Percentiles rank a stretch among this genome's conserved stretches.
Conservation (phyloP, 30 jellyfish, hydroid and myxozoan species). For the Thelohanellus kitauei region DNA sequence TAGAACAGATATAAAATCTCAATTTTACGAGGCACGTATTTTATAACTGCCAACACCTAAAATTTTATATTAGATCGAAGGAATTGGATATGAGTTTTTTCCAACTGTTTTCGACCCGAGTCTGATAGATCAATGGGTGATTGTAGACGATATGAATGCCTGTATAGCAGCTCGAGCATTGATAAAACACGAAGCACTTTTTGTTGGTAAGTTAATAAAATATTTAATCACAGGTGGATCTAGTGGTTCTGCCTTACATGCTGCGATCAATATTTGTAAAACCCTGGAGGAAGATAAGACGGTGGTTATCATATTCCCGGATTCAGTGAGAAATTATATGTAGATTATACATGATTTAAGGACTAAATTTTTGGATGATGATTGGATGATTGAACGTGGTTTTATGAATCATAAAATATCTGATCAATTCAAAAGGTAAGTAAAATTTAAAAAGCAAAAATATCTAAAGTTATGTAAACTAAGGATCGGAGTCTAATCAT, state of each 20-base stretch:
- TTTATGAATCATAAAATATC: too few relatives aligned
- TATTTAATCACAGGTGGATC: slow-evolving; percentile 77
- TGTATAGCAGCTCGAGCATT: slow-evolving; percentile 32
- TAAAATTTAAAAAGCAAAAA: too few relatives aligned
- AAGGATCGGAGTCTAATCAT: too few relatives aligned
- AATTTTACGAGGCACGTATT: slow-evolving; percentile 74
- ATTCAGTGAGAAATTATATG: slow-evolving; percentile 77
- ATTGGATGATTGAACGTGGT: slow-evolving; percentile 77
- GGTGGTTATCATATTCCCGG: slow-evolving; percentile 62
- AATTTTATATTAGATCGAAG: too few relatives aligned
- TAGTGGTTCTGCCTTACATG: slow-evolving; percentile 47
- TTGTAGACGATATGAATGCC: slow-evolving; percentile 39
- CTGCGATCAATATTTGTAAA: slow-evolving; percentile 49
- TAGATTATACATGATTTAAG: slow-evolving; percentile 21
- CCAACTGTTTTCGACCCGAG: slow-evolving; percentile 76
- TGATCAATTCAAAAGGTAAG: too few relatives aligned
- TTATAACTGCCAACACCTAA: too few relatives aligned
- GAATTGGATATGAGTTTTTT: slow-evolving; percentile 81
- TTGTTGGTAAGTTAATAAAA: too few relatives aligned
- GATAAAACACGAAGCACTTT: slow-evolving; percentile 48
- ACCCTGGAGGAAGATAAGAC: slow-evolving; percentile 36
- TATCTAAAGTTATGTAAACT: too few relatives aligned
- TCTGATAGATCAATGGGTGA: slow-evolving; percentile 51
- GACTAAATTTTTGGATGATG: slow-evolving; percentile 45
- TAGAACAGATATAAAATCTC: slow-evolving; percentile 16